These are phyloP conservation scores for Caprella mutica DNA, from an alignment of 2,888 invertebrate species.

Conservation along the genomic window DNA sequence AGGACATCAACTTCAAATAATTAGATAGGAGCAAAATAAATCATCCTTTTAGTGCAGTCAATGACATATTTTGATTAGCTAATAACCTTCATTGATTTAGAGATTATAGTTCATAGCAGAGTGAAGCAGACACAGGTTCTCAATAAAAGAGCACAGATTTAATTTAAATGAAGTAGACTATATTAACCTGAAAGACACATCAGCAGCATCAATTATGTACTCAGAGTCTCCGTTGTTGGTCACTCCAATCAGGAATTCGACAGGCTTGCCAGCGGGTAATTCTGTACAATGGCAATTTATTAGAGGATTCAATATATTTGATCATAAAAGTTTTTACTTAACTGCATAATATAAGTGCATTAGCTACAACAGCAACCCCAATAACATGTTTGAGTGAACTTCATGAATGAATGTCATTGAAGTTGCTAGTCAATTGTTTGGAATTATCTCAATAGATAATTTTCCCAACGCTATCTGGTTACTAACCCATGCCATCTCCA, in stretches of 20 bases:
- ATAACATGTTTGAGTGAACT: too few relatives aligned
- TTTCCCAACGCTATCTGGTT: background rate
- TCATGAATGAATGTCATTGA: too few relatives aligned
- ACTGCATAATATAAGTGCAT: conserved; percentile 2
- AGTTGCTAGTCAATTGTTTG: background rate
- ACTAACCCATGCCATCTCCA: conserved; percentile 52
- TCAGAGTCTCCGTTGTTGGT: conserved; percentile 85
- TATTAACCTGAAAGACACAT: conserved; percentile 74
- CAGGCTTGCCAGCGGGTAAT: conserved; percentile 78
- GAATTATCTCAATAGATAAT: background rate
- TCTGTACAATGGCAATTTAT: conserved; percentile 44
- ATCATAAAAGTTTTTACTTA: conserved; percentile 6
- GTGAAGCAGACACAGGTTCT: too few relatives aligned
- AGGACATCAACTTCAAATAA: too few relatives aligned
- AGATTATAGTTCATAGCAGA: too few relatives aligned
- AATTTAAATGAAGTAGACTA: too few relatives aligned
- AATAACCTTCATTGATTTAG: too few relatives aligned
- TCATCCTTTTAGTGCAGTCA: too few relatives aligned
- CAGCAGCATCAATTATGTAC: conserved; percentile 81
- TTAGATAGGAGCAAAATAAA: too few relatives aligned
- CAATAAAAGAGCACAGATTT: too few relatives aligned
- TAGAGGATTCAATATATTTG: background rate
- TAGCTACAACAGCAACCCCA: too few relatives aligned
- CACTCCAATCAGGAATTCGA: conserved; percentile 92
- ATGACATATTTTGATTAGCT: too few relatives aligned